Base-by-base conservation (phyloP, 2,113 vertebrate genomes). In the Terrapene triunguis region DNA sequence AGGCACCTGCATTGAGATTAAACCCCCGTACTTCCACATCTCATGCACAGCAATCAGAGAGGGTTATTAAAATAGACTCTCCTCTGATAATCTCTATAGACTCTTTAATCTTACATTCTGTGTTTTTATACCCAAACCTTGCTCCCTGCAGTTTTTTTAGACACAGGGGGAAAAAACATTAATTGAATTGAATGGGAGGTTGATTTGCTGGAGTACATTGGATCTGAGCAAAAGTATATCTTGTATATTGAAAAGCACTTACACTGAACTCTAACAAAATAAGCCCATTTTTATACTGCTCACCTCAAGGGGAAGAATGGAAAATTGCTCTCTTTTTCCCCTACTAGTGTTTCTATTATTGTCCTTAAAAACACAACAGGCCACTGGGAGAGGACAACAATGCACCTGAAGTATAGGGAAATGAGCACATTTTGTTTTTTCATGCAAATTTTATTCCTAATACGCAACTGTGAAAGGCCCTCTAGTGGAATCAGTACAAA, bases 131-230 rank as follows among this genome's bases (percentile, higher is more conserved):
- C 89, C 96, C 93, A 98, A 97, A 96, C 87, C 91, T 95, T 91
- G 87, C 85, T 96, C 84, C 88, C 98, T 84, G 90, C 95, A 96
- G n/a, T 69, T 91, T 94, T 88, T 83, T 94, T 95, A 89, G 65
- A 94, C 57, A 93, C 90, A 96, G 93, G 55, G 88, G 82, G 87
- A 48, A 97, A 90, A 96, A 97, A 97, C 27, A 97, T 92, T 96
- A 97, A 98, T 97, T 97, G 96, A 98, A 98, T 97, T 97, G 96
- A 97, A 96, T 94, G 89, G 97, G 95, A 97, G 95, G 96, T 87
- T 98, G 95, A 97, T 97, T 97, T 95, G 93, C 90, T 92, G 57
- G 85, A 96, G 85, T 97, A 87, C 96, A 83, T 89, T 92, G 89
- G 95, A 96, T 85, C 48, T n/a, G 62, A 97, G 91, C 51, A 87